Conservation (phyloP, 2,888 invertebrate species). For the Coecobrya sp. region DNA sequence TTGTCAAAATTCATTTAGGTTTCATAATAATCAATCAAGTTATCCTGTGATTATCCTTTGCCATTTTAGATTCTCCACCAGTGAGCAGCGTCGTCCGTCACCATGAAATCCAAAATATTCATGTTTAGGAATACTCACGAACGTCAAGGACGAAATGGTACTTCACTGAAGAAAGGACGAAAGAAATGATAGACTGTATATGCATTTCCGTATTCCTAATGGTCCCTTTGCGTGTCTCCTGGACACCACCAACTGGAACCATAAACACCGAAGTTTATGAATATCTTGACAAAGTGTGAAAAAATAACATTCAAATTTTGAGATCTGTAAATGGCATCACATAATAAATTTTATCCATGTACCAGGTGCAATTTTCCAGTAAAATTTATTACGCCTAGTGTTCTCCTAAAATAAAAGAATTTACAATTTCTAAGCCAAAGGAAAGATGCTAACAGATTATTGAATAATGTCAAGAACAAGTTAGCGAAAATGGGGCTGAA, state of each 20-base stretch:
- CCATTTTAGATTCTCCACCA: conserved; percentile 44
- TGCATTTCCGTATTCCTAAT: conserved; percentile 24
- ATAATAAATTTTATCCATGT: too few relatives aligned
- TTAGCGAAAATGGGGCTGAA: not conserved
- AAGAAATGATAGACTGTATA: not conserved
- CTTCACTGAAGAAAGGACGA: not conserved
- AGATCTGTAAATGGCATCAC: too few relatives aligned
- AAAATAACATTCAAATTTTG: too few relatives aligned
- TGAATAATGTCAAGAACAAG: not conserved
- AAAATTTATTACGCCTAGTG: too few relatives aligned
- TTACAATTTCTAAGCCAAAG: not conserved
- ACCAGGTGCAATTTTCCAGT: too few relatives aligned
- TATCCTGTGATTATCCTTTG: conserved; percentile 64
- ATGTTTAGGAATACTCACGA: not conserved
- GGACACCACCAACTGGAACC: not conserved
- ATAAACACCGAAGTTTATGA: too few relatives aligned
- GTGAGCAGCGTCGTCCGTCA: not conserved
- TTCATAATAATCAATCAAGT: conserved; percentile 69
- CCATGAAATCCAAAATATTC: conserved; percentile 11
- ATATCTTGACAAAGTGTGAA: too few relatives aligned
- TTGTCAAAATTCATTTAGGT: conserved; percentile 80
- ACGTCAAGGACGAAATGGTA: conserved; percentile 13
- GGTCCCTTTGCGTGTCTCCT: not conserved
- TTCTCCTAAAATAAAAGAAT: not conserved
- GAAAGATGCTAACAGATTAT: not conserved